A percentile compares a stretch with the other conserved stretches of the same genome.
These are phyloP conservation scores for Amazona vittata DNA, from an alignment of 2,113 vertebrate genomes.

Conservation along the genomic window DNA sequence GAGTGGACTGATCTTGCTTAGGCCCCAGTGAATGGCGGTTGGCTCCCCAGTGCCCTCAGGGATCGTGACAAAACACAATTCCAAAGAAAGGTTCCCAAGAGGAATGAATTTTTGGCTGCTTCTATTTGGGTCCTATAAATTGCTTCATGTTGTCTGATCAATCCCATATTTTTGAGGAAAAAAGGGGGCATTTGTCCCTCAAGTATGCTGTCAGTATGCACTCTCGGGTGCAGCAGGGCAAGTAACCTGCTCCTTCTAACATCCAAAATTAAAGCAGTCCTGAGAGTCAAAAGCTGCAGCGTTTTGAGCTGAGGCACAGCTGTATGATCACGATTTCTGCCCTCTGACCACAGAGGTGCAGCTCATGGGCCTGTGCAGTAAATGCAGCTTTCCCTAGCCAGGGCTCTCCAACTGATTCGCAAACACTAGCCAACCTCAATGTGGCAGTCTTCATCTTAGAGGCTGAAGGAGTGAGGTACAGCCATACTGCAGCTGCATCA, in stretches of 20 bases:
- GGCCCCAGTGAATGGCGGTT: fast-evolving
- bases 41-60: background rate
- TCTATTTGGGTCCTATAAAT: background rate
- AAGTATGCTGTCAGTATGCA: background rate
- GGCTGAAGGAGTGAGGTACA: background rate
- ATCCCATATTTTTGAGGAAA: background rate
- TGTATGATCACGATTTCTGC: background rate
- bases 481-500: background rate
- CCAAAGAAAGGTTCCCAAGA: background rate
- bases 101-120: background rate
- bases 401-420: background rate
- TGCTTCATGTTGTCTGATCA: background rate
- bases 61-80: background rate
- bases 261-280: background rate
- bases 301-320: background rate
- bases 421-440: background rate
- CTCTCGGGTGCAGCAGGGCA: background rate
- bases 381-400: background rate
- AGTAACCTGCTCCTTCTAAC: background rate
- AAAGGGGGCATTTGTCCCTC: background rate
- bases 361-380: fast-evolving
- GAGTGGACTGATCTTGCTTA: background rate
- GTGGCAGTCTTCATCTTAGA: background rate
- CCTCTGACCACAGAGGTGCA: background rate
- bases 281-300: background rate